Conservation (phyloP, 2,797 vertebrate species). For the Cuniculus paca region DNA sequence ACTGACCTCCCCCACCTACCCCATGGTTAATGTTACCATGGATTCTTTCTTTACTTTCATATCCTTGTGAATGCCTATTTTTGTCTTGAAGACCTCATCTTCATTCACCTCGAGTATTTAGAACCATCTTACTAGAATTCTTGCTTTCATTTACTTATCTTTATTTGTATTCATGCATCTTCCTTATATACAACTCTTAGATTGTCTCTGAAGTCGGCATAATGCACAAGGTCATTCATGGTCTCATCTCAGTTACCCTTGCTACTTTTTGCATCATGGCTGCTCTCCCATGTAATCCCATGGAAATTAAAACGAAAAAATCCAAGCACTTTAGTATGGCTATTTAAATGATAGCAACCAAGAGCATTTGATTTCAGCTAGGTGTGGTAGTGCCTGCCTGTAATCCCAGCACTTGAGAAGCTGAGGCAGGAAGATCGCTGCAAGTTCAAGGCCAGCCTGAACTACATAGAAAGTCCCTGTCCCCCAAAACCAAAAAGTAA, state of each 20-base stretch:
- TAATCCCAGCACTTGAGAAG: neutral
- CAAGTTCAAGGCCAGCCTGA: neutral
- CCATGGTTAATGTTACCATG: neutral
- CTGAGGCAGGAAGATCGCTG: neutral
- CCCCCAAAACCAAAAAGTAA: neutral
- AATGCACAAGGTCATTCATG: neutral
- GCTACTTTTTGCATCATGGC: neutral
- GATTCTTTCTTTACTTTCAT: neutral
- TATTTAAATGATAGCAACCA: neutral
- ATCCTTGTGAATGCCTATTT: neutral
- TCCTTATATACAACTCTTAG: neutral
- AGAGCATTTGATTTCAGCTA: neutral
- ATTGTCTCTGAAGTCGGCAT: neutral
- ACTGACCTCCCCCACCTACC: neutral
- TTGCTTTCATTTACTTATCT: neutral
- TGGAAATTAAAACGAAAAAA: neutral
- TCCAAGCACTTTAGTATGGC: neutral
- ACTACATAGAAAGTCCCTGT: neutral
- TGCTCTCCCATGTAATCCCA: neutral
- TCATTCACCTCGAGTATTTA: neutral
- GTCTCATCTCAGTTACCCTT: conserved; percentile 8
- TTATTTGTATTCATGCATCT: neutral
- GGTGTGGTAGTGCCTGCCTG: neutral
- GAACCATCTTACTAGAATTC: neutral
- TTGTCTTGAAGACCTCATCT: neutral